Conservation (phyloP, 1,140 invertebrate species). For the Scaptomyza graminum region DNA sequence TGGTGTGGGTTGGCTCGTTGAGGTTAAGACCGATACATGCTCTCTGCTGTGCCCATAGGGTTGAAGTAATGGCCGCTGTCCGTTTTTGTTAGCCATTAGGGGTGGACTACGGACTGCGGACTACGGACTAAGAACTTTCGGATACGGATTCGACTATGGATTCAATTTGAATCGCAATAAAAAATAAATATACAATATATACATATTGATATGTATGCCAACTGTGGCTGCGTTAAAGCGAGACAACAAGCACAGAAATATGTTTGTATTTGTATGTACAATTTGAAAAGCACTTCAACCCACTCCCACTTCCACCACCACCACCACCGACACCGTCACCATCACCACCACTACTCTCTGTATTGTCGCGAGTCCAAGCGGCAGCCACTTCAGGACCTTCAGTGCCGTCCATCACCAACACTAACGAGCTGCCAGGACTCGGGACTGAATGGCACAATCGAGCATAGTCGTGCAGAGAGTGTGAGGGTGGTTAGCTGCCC, state of each 20-base stretch:
- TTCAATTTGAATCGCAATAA: slow-evolving; percentile 53
- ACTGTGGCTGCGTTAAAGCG: slow-evolving; percentile 7
- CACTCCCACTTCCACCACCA: slow-evolving; percentile 19
- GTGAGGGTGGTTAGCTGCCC: slow-evolving; percentile 35
- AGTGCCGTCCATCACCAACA: slow-evolving; percentile 40
- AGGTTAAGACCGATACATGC: slow-evolving; percentile 18
- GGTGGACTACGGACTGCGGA: slow-evolving; percentile 65
- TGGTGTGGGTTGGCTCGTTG: slow-evolving; percentile 22
- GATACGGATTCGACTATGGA: slow-evolving; percentile 28
- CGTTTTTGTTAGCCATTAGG: slow-evolving; percentile 59
- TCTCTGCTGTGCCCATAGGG: slow-evolving; percentile 40
- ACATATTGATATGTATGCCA: neutral
- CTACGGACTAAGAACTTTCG: slow-evolving; percentile 25
- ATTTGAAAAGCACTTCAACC: slow-evolving; percentile 44
- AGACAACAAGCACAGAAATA: slow-evolving; percentile 27
- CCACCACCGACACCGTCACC: neutral
- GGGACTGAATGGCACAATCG: slow-evolving; percentile 22
- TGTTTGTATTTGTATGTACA: slow-evolving; percentile 16
- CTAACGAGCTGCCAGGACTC: slow-evolving; percentile 39
- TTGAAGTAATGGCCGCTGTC: slow-evolving; percentile 69
- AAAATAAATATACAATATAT: slow-evolving; percentile 45
- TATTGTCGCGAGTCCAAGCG: slow-evolving; percentile 27
- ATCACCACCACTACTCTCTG: slow-evolving; percentile 8
- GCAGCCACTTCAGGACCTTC: slow-evolving; percentile 42
- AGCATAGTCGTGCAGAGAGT: slow-evolving; percentile 16